These are phyloP conservation scores for Phocides pigmalion DNA, from an alignment of 1,140 invertebrate genomes.

Conservation along the genomic window DNA sequence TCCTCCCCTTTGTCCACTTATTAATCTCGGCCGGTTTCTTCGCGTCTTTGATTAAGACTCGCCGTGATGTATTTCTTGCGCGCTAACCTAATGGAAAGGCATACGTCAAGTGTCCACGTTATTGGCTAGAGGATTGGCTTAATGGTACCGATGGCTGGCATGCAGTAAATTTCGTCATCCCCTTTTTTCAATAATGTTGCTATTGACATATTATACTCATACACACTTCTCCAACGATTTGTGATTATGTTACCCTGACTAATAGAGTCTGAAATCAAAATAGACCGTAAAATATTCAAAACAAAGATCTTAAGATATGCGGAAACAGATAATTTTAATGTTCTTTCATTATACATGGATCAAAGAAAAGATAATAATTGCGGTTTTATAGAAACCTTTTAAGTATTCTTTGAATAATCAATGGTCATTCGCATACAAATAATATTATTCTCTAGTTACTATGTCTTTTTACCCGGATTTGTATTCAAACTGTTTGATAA, in stretches of 20 bases:
- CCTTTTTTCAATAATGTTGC: constrained; percentile 32
- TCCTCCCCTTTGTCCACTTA: constrained; percentile 61
- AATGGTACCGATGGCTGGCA: constrained; percentile 64
- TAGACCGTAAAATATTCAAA: background rate
- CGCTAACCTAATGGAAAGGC: constrained; percentile 77
- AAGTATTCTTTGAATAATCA: constrained; percentile 40
- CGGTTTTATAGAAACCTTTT: background rate
- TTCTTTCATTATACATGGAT: background rate
- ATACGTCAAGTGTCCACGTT: constrained; percentile 80
- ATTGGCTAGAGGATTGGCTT: constrained; percentile 74
- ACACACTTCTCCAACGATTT: too few relatives aligned
- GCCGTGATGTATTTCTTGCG: constrained; percentile 79
- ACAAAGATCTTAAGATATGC: background rate
- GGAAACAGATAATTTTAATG: background rate
- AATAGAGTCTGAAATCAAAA: too few relatives aligned
- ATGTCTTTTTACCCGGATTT: constrained; percentile 45
- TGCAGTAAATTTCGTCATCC: constrained; percentile 60
- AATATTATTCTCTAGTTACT: constrained; percentile 45
- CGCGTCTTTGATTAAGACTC: constrained; percentile 77
- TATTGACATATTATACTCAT: background rate
- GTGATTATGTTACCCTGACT: too few relatives aligned
- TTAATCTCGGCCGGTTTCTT: constrained; percentile 71
- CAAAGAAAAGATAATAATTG: background rate
- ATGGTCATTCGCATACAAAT: constrained; percentile 61
- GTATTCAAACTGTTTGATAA: constrained; percentile 45